A percentile compares a stretch with the other conserved stretches of the same genome.
Conservation (phyloP, 2,888 invertebrate species). For the Pocota personata region DNA sequence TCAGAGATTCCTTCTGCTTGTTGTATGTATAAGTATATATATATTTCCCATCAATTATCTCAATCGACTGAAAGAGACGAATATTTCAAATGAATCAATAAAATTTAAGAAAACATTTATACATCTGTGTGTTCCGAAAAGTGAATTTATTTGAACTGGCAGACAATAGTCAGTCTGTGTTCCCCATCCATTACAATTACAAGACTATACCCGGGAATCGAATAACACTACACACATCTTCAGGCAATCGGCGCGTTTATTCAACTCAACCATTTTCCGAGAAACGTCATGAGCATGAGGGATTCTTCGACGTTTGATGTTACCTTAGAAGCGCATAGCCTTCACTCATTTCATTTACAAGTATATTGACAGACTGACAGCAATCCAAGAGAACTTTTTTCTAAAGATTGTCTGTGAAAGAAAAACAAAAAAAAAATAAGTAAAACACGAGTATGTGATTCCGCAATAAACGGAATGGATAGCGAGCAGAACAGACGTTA, state of each 20-base stretch:
- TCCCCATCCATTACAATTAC: not conserved
- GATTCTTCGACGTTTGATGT: conserved; percentile 3
- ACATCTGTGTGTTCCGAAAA: not conserved
- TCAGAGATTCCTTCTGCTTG: not conserved
- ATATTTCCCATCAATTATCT: not conserved
- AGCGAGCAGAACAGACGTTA: not conserved
- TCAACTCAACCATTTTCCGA: not conserved
- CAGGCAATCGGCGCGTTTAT: not conserved
- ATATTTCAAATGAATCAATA: conserved; percentile 3
- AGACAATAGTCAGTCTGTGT: not conserved
- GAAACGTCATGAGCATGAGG: not conserved
- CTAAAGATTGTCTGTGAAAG: not conserved
- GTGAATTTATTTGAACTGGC: not conserved
- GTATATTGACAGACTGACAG: conserved; percentile 7
- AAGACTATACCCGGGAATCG: not conserved
- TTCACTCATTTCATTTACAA: not conserved
- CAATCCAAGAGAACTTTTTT: not conserved
- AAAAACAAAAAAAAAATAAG: not conserved
- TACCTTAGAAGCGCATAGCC: not conserved
- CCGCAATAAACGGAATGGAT: not conserved
- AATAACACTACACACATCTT: not conserved
- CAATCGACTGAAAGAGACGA: conserved; percentile 15
- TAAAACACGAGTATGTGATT: not conserved
- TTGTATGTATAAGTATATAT: not conserved
- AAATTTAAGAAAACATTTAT: conserved; percentile 14